A percentile compares a stretch with the other conserved stretches of the same genome.
Conservation (phyloP, 1,140 invertebrate species). For the Battus philenor region DNA sequence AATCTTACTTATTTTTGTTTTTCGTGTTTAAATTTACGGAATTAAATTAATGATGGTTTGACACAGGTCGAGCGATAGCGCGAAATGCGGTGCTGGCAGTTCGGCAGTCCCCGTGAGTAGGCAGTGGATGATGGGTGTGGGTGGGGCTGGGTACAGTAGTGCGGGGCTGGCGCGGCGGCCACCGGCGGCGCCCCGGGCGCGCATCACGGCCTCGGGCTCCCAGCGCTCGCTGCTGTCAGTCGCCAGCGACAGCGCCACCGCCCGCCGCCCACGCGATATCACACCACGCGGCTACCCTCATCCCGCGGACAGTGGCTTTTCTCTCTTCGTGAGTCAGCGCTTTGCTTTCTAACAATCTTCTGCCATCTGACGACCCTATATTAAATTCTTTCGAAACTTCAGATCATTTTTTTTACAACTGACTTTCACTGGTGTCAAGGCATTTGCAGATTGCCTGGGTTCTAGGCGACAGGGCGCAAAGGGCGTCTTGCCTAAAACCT, state of each 20-base stretch:
- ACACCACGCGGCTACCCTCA: constrained; percentile 48
- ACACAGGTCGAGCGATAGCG: constrained; percentile 71
- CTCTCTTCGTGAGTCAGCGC: constrained; percentile 76
- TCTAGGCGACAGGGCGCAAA: too few relatives aligned
- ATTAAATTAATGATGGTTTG: too few relatives aligned
- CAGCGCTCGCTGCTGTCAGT: constrained; percentile 67
- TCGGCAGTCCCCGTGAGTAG: constrained; percentile 69
- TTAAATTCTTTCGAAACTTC: too few relatives aligned
- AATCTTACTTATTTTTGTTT: too few relatives aligned
- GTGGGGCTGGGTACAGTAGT: constrained; percentile 22
- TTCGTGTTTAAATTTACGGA: not conserved
- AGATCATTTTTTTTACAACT: too few relatives aligned
- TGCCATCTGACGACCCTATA: constrained; percentile 42
- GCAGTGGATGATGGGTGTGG: constrained; percentile 46
- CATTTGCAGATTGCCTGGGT: too few relatives aligned
- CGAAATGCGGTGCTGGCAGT: constrained; percentile 57
- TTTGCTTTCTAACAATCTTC: constrained; percentile 70
- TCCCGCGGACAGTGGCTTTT: constrained; percentile 62
- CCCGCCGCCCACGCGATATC: constrained; percentile 60
- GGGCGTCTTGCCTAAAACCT: too few relatives aligned
- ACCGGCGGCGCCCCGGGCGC: constrained; percentile 34
- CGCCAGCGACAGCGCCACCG: constrained; percentile 67
- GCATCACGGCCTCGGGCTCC: constrained; percentile 42
- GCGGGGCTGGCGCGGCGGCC: constrained; percentile 37
- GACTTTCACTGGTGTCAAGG: too few relatives aligned